phyloP scores from a whole-genome alignment of 2,113 vertebrate genomes.

The Cyanistes caeruleus region DNA sequence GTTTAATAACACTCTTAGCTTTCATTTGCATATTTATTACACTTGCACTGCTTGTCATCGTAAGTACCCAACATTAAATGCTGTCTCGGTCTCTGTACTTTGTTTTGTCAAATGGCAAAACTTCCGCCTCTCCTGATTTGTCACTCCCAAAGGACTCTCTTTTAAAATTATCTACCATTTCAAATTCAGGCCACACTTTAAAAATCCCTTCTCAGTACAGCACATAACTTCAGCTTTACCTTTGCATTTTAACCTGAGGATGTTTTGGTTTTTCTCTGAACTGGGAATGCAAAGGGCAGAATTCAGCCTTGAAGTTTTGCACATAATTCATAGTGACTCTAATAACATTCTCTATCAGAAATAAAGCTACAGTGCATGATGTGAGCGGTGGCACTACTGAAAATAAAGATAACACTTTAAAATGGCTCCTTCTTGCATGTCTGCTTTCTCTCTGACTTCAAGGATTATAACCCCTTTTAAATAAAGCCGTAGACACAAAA shows the following conservation, averaged over 20 bases:
- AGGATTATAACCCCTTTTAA: background rate
- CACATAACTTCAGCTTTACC: background rate
- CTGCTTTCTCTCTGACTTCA: background rate
- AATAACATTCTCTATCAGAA: background rate
- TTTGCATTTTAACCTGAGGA: background rate
- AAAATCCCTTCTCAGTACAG: background rate
- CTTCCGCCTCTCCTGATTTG: background rate
- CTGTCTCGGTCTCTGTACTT: background rate
- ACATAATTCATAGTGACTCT: background rate
- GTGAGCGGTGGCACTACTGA: background rate
- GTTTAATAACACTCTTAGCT: background rate
- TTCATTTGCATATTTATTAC: background rate
- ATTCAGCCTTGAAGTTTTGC: background rate
- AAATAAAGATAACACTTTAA: background rate
- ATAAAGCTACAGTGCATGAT: background rate
- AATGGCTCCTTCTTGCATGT: background rate
- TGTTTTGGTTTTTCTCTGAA: background rate
- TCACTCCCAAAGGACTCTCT: background rate
- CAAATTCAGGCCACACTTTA: background rate
- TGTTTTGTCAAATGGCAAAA: background rate
- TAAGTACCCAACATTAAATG: background rate
- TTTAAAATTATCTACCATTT: background rate
- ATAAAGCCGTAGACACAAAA: background rate
- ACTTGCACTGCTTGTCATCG: background rate
- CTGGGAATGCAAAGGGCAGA: background rate